These are phyloP conservation scores for Gymnocephalus cernua DNA, from an alignment of 2,113 vertebrate species.

Conservation along the genomic window DNA sequence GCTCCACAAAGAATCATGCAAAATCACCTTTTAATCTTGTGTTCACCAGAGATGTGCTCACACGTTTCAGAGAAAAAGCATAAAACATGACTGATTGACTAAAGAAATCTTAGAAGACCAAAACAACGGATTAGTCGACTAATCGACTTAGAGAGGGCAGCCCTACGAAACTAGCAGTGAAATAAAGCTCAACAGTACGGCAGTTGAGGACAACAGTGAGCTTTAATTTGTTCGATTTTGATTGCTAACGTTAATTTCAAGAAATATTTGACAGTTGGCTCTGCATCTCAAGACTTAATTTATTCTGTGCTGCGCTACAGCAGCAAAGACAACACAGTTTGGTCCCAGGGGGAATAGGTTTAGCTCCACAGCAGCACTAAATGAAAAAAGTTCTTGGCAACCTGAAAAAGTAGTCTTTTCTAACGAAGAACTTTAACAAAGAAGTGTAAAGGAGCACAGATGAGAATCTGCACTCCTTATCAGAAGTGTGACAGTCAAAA, in stretches of 20 bases:
- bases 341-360: conserved; percentile 37
- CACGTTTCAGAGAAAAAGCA: too few relatives aligned
- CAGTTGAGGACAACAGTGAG: not conserved
- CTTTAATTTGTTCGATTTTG: not conserved
- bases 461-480: conserved; percentile 22
- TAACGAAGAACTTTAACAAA: conserved; percentile 28
- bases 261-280: conserved; percentile 53
- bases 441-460: conserved; percentile 5
- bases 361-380: not conserved
- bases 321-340: conserved; percentile 20
- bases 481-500: conserved; percentile 38
- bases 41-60: too few relatives aligned
- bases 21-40: too few relatives aligned
- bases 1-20: too few relatives aligned
- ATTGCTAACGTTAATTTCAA: conserved; percentile 24
- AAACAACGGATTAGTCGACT: too few relatives aligned
- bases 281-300: conserved; percentile 14
- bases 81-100: too few relatives aligned
- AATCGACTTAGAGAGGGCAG: too few relatives aligned
- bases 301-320: conserved; percentile 16
- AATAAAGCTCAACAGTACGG: not conserved
- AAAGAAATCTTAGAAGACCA: too few relatives aligned
- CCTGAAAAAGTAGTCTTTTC: not conserved
- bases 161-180: too few relatives aligned
- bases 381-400: conserved; percentile 17